Conservation (phyloP, 1,140 invertebrate species). For the Saccostrea cuccullata region DNA sequence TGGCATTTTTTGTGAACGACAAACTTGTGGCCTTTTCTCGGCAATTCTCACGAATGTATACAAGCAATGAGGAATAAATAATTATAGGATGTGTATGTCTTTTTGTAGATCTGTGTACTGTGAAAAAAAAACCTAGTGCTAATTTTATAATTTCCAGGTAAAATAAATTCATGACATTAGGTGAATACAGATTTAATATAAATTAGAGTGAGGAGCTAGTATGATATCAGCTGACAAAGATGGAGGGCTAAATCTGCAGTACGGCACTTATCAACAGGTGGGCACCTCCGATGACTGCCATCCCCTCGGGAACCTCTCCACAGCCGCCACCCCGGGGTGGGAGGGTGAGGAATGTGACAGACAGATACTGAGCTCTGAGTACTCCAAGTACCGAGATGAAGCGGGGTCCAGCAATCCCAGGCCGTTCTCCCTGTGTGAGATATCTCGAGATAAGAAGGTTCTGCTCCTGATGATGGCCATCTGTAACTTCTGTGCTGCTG, state of each 20-base stretch:
- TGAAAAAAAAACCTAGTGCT: too few species aligned
- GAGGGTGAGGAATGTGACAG: not conserved
- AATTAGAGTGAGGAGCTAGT: not conserved
- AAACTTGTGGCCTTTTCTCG: too few species aligned
- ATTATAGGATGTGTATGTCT: too few species aligned
- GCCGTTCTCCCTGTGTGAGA: conserved; percentile 13
- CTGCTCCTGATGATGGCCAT: conserved; percentile 83
- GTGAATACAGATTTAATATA: not conserved
- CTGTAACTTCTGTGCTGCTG: conserved; percentile 92
- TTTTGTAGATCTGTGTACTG: too few species aligned
- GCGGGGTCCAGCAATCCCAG: not conserved
- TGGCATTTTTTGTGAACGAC: too few species aligned
- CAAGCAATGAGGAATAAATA: too few species aligned
- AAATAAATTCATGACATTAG: not conserved
- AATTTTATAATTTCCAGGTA: not conserved
- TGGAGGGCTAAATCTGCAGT: not conserved
- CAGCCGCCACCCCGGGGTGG: not conserved
- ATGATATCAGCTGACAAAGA: not conserved
- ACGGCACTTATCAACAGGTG: not conserved
- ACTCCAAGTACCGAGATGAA: not conserved
- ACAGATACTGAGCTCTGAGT: not conserved
- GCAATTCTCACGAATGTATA: too few species aligned
- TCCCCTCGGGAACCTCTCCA: not conserved
- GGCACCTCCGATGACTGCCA: not conserved
- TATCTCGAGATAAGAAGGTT: conserved; percentile 39